phyloP scores from a whole-genome alignment of 2,888 invertebrate species.

The Mimas tiliae region DNA sequence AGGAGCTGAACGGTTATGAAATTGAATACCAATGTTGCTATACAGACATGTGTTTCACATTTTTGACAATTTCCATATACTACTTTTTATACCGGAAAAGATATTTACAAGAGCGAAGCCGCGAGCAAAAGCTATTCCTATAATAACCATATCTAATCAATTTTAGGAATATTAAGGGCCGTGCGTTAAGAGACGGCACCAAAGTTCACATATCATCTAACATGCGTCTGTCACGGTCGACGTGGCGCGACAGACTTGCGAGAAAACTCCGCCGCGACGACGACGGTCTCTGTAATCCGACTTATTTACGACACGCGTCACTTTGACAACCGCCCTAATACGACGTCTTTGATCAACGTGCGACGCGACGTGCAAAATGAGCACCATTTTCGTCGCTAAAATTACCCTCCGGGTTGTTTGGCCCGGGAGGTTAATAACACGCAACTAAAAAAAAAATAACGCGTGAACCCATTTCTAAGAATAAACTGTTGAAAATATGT shows the following conservation, averaged over 20 bases:
- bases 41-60: too few relatives aligned
- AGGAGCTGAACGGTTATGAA: too few relatives aligned
- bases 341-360: constrained; percentile 73
- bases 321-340: constrained; percentile 60
- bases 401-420: constrained; percentile 55
- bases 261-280: constrained; percentile 39
- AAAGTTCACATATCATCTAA: neutral
- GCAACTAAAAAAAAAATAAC: constrained; percentile 44
- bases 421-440: constrained; percentile 70
- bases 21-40: too few relatives aligned
- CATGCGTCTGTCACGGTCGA: constrained; percentile 10
- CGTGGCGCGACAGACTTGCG: constrained; percentile 38
- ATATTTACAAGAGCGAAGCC: too few relatives aligned
- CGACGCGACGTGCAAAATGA: constrained; percentile 63
- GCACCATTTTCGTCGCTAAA: constrained; percentile 68
- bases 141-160: constrained; percentile 13
- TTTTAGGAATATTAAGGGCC: neutral
- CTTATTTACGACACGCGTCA: constrained; percentile 75
- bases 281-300: constrained; percentile 68
- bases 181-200: neutral
- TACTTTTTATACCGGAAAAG: too few relatives aligned
- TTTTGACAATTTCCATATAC: neutral
- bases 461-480: constrained; percentile 57
- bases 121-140: constrained; percentile 4
- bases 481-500: constrained; percentile 61